phyloP scores from a whole-genome alignment of 2,888 invertebrate species.

The Formica aserva region DNA sequence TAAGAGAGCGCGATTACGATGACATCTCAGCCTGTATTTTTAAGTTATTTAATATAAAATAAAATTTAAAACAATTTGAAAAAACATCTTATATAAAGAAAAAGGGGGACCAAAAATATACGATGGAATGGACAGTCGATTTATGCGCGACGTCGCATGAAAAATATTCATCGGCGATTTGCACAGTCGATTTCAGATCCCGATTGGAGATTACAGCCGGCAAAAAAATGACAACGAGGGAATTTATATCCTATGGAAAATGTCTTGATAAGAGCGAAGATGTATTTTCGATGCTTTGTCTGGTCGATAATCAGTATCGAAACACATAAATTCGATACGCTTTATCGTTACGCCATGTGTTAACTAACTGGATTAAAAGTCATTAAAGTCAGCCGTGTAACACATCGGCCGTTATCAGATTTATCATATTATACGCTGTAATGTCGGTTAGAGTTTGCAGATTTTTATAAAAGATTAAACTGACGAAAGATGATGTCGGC shows the following conservation, averaged over 20 bases:
- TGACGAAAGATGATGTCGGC: constrained; percentile 43
- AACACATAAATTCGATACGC: constrained; percentile 26
- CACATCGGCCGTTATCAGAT: constrained; percentile 41
- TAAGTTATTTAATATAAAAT: not conserved
- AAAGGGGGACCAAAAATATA: not conserved
- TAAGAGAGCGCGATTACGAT: not conserved
- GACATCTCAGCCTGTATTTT: not conserved
- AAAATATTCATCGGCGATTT: constrained; percentile 21
- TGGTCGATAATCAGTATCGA: constrained; percentile 16
- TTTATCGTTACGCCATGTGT: constrained; percentile 2
- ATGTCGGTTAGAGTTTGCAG: constrained; percentile 39
- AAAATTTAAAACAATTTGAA: not conserved
- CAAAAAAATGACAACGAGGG: constrained; percentile 13
- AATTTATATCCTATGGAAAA: constrained; percentile 16
- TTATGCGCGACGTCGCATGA: not conserved
- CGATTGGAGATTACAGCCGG: constrained; percentile 33
- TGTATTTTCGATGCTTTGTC: constrained; percentile 30
- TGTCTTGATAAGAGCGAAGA: constrained; percentile 30
- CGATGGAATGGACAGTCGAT: not conserved
- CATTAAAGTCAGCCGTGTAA: constrained; percentile 44
- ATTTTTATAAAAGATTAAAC: constrained; percentile 47
- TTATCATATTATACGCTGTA: constrained; percentile 48
- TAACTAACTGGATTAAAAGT: constrained; percentile 40
- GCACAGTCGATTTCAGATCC: constrained; percentile 29
- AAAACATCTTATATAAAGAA: not conserved